These are phyloP conservation scores for Aphrophora alni DNA, from an alignment of 2,888 invertebrate genomes.

Conservation along the genomic window DNA sequence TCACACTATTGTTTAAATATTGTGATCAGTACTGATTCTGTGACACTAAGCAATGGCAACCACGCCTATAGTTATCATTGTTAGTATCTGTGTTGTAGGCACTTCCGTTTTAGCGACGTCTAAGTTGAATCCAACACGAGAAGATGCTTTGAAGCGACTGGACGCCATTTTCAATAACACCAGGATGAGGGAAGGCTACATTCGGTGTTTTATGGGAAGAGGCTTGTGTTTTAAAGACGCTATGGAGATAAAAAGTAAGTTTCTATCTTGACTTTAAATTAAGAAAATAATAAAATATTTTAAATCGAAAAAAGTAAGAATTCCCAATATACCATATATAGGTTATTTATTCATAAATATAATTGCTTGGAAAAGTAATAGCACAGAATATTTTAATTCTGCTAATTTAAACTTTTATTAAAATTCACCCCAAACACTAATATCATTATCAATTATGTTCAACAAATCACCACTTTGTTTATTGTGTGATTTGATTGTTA, in stretches of 20 bases:
- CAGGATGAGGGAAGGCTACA: conserved; percentile 31
- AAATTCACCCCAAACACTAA: no score
- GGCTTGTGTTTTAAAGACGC: conserved; percentile 32
- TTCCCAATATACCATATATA: no score
- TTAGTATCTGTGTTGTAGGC: not conserved
- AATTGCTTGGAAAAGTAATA: no score
- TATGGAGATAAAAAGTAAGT: conserved; percentile 25
- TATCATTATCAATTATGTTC: no score
- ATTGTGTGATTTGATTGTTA: no score
- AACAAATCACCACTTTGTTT: no score
- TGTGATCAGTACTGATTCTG: not conserved
- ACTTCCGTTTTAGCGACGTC: not conserved
- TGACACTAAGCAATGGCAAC: not conserved
- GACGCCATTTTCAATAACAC: conserved; percentile 33
- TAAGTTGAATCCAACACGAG: not conserved
- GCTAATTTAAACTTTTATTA: no score
- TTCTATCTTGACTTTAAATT: no score
- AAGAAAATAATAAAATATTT: no score
- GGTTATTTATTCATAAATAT: no score
- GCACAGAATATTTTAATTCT: no score
- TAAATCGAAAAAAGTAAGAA: no score
- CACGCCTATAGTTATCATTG: not conserved
- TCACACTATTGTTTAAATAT: not conserved
- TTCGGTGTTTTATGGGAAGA: conserved; percentile 31
- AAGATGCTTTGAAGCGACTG: conserved; percentile 18